Evolutionary conservation across 2,113 vertebrate genomes (phyloP).

Genomic region (Alligator sinensis): DNA sequence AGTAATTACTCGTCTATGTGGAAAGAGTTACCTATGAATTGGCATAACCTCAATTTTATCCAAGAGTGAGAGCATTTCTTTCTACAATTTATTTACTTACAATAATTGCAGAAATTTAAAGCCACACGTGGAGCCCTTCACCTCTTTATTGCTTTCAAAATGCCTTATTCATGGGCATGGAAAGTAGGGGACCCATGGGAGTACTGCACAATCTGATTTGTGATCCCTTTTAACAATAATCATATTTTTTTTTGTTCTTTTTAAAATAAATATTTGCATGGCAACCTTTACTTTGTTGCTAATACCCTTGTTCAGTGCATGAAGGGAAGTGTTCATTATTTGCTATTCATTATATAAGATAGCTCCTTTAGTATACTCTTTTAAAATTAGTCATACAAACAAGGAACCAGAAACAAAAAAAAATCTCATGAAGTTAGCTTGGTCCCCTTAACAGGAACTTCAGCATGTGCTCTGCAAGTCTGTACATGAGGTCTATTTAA

Average conservation of each 20-base stretch:
- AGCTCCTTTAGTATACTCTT: not conserved
- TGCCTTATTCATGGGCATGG: not conserved
- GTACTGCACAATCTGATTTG: not conserved
- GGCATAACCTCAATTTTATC: not conserved
- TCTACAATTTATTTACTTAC: not conserved
- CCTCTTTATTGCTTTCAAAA: not conserved
- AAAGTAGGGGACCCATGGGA: not conserved
- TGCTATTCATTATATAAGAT: not conserved
- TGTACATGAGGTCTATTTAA: too few species aligned
- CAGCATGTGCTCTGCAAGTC: too few species aligned
- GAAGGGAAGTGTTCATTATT: not conserved
- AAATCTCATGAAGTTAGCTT: not conserved
- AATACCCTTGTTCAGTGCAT: not conserved
- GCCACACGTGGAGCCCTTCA: fast-evolving
- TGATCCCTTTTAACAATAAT: not conserved
- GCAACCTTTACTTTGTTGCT: not conserved
- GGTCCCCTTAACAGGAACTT: not conserved
- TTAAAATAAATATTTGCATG: not conserved
- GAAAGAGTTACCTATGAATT: not conserved
- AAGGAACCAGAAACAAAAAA: not conserved
- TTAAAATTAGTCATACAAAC: not conserved
- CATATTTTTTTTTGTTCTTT: not conserved
- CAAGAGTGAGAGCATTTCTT: not conserved
- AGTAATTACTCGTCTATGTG: not conserved
- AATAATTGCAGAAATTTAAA: not conserved